Percentiles rank a stretch among this genome's conserved stretches.
Conservation (phyloP, 2,113 vertebrate species). For the Megalops atlanticus region DNA sequence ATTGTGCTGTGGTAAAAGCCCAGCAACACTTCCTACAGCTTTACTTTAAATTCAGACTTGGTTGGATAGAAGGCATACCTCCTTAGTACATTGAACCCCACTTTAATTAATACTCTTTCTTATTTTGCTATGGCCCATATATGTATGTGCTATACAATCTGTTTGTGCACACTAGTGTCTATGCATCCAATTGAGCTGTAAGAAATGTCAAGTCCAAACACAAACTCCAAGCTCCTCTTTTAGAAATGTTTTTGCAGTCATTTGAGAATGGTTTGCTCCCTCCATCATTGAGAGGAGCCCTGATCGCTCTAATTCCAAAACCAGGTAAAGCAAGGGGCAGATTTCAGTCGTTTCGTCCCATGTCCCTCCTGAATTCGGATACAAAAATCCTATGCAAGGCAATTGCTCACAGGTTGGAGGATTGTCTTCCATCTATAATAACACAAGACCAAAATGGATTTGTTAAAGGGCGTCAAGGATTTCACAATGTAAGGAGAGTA, state of each 20-base stretch:
- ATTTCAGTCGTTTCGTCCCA: conserved; percentile 18
- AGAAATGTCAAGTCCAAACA: background rate
- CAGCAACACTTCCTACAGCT: no score
- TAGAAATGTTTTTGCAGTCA: conserved; percentile 29
- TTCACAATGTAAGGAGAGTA: conserved; percentile 3
- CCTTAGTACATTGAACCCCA: no score
- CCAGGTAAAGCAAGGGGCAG: conserved; percentile 20
- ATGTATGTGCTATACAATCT: no score
- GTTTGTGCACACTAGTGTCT: no score
- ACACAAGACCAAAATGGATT: conserved; percentile 21
- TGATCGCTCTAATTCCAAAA: conserved; percentile 33
- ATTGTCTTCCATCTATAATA: background rate
- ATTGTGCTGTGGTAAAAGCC: no score
- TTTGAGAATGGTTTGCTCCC: no score
- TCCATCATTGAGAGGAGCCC: conserved; percentile 11
- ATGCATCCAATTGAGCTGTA: no score
- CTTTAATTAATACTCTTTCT: no score
- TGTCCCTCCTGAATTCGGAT: conserved; percentile 25
- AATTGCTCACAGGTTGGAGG: conserved; percentile 16
- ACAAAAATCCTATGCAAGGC: conserved; percentile 24
- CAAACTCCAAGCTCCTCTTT: conserved; percentile 14
- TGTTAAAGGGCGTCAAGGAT: background rate
- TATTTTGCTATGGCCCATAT: no score
- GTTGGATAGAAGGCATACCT: no score
- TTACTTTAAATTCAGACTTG: no score